Evolutionary conservation across 2,113 vertebrate genomes (phyloP).

Genomic region (Rattus norvegicus): GRCr8 NC_086028.1:47096501-47097000

Average conservation of each 20-base stretch:
- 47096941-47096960: background rate
- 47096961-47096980: background rate
- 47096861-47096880: background rate
- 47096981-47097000: constrained; percentile 13
- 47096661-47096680: background rate
- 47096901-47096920: background rate
- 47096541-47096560: background rate
- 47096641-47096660: background rate
- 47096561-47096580: background rate
- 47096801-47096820: background rate
- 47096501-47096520: background rate
- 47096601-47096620: background rate
- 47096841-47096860: background rate
- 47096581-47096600: background rate
- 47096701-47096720: background rate
- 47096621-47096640: background rate
- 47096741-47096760: background rate
- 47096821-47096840: too few relatives aligned
- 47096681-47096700: background rate
- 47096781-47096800: background rate
- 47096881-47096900: background rate
- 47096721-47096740: background rate
- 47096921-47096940: background rate
- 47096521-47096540: background rate
- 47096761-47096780: background rate